Base-by-base conservation (phyloP, 2,797 vertebrate genomes). In the Philypnodon macrostomus region DNA sequence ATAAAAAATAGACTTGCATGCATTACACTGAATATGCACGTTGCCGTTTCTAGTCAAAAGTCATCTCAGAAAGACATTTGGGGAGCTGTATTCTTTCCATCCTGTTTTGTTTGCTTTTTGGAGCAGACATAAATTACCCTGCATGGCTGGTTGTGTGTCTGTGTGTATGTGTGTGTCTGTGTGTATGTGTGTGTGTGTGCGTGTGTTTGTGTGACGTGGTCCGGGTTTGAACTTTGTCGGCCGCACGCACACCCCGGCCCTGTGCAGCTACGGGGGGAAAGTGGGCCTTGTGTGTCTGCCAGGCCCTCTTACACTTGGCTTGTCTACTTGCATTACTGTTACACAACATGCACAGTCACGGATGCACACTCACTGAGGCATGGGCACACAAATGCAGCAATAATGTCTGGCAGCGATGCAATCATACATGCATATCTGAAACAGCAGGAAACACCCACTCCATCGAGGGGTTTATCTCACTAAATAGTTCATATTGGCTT, bases 261-360 rank as follows among this genome's bases (percentile, higher is more conserved):
- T 64, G 68, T 70, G 38, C 23, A 26, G 81, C 80, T 84, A 67
- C 61, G 59, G 77, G 81, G 75, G 82, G 39, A 75, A 84, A 77
- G 83, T 81, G 80, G 81, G 81, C 78, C 80, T 76, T 73, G 79
- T 73, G 79, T 84, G 74, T 84, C 84, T 86, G 79, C 81, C 77
- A 86, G 84, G 79, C 75, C n/a, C 79, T 84, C 74, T 83, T 82
- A 83, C 84, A 86, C 84, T 82, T 79, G 74, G 75, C 83, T 76
- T 86, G 86, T 88, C 86, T 67, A 81, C 72, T 80, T 73, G 70
- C 50, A 85, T 86, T 85, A 88, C 39, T 38, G n/a, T 7, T 36
- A 36, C 7, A 19, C 45, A 12, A 55, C 19, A 55, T 48, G 36
- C 54, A 56, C 47, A 58, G 31, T 57, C 61, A 55, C 45, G 48